phyloP scores from a whole-genome alignment of 1,140 invertebrate genomes.

The Acromyrmex charruanus region DNA sequence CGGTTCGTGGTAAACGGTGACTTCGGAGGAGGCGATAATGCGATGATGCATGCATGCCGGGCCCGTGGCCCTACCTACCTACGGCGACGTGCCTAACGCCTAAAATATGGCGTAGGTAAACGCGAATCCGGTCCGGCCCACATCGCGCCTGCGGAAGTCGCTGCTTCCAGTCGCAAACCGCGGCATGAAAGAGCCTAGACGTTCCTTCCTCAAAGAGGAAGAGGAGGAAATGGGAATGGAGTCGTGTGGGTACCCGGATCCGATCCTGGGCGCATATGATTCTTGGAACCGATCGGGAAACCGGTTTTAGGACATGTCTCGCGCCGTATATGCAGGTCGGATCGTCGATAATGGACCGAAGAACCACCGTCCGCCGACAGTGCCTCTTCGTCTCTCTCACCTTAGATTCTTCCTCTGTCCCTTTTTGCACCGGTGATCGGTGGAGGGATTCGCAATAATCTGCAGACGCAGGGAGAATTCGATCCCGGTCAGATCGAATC shows the following conservation, averaged over 20 bases:
- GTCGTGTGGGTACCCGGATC: conserved; percentile 82
- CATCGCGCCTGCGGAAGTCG: conserved; percentile 81
- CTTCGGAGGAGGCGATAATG: conserved; percentile 62
- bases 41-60: conserved; percentile 66
- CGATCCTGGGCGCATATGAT: conserved; percentile 74
- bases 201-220: conserved; percentile 32
- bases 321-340: conserved; percentile 70
- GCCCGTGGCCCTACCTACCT: conserved; percentile 58
- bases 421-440: conserved; percentile 56
- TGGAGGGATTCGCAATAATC: conserved; percentile 71
- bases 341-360: conserved; percentile 79
- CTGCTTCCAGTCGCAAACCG: conserved; percentile 76
- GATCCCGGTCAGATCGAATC: conserved; percentile 63
- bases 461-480: conserved; percentile 70
- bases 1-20: conserved; percentile 22
- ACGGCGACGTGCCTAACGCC: conserved; percentile 62
- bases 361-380: conserved; percentile 74
- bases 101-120: conserved; percentile 77
- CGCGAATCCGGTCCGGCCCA: conserved; percentile 77
- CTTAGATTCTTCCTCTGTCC: conserved; percentile 8
- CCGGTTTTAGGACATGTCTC: conserved; percentile 80
- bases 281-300: conserved; percentile 79
- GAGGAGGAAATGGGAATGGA: conserved; percentile 49
- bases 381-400: conserved; percentile 48
- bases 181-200: conserved; percentile 73